phyloP scores from a whole-genome alignment of 2,888 invertebrate species.

The Pseudanteris insignis region DNA sequence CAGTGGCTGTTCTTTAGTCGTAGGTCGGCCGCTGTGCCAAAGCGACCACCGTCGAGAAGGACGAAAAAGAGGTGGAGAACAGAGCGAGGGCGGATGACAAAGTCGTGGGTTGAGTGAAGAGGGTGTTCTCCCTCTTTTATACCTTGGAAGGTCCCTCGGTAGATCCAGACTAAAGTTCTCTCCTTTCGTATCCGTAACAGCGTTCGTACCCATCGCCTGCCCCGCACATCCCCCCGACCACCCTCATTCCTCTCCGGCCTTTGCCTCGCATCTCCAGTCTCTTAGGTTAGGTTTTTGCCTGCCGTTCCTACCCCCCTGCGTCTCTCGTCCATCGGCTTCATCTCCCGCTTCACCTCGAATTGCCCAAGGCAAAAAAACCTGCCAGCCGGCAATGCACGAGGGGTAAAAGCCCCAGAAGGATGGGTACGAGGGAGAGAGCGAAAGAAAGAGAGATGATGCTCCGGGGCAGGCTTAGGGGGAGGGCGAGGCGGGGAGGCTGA shows the following conservation, averaged over 20 bases:
- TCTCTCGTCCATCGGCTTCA: slow-evolving; percentile 43
- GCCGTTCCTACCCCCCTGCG: slow-evolving; percentile 31
- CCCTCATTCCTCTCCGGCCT: slow-evolving; percentile 59
- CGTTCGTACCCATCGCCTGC: slow-evolving; percentile 51
- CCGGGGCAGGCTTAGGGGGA: slow-evolving; percentile 25
- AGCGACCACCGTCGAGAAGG: slow-evolving; percentile 30
- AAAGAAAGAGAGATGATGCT: slow-evolving; percentile 24
- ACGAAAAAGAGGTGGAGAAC: not conserved
- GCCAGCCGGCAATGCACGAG: slow-evolving; percentile 51
- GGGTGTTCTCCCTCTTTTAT: slow-evolving; percentile 60
- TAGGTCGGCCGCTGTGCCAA: slow-evolving; percentile 27
- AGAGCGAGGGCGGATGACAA: slow-evolving; percentile 33
- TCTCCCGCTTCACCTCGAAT: slow-evolving; percentile 50
- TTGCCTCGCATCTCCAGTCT: slow-evolving; percentile 59
- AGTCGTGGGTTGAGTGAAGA: slow-evolving; percentile 49
- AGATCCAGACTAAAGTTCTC: slow-evolving; percentile 59
- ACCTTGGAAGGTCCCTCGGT: slow-evolving; percentile 60
- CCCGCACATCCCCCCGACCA: too few species aligned
- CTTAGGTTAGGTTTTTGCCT: slow-evolving; percentile 61
- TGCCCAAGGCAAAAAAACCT: slow-evolving; percentile 61
- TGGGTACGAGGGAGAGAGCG: slow-evolving; percentile 43
- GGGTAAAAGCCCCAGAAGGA: slow-evolving; percentile 48
- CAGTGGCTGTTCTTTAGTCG: slow-evolving; percentile 24
- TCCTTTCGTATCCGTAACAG: slow-evolving; percentile 57
- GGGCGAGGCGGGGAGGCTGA: slow-evolving; percentile 41